These are phyloP conservation scores for Cottus gobio DNA, from an alignment of 2,113 vertebrate genomes.

Conservation along the genomic window DNA sequence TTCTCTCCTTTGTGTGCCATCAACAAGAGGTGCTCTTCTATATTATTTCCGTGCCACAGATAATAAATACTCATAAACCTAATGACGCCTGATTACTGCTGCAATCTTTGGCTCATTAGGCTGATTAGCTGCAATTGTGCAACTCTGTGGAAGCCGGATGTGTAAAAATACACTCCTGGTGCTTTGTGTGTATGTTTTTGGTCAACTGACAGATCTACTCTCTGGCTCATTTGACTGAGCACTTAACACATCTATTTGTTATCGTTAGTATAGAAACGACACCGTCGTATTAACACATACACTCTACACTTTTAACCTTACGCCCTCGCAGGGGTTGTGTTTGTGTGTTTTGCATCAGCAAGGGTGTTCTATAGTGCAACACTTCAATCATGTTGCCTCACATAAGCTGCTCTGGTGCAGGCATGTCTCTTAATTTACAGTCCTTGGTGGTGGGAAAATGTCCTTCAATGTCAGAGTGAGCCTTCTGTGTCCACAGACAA, in stretches of 20 bases:
- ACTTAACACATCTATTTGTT: neutral
- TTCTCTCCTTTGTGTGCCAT: conserved; percentile 79
- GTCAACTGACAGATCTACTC: conserved; percentile 56
- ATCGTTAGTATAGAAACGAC: conserved; percentile 28
- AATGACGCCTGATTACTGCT: conserved; percentile 88
- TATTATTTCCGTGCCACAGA: conserved; percentile 83
- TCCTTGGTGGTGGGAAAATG: conserved; percentile 80
- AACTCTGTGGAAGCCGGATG: conserved; percentile 76
- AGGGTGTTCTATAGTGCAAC: conserved; percentile 59
- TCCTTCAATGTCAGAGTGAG: conserved; percentile 84
- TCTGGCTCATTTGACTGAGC: conserved; percentile 5
- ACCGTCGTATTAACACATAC: conserved; percentile 8
- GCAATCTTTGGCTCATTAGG: conserved; percentile 89
- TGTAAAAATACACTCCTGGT: conserved; percentile 80
- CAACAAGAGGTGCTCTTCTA: conserved; percentile 82
- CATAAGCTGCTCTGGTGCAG: conserved; percentile 60
- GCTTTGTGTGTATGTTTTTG: conserved; percentile 52
- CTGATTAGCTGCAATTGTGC: conserved; percentile 85
- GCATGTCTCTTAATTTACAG: conserved; percentile 78
- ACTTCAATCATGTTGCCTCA: conserved; percentile 60
- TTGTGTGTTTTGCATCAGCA: conserved; percentile 62
- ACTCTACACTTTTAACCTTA: conserved; percentile 45
- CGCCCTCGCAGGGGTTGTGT: conserved; percentile 16
- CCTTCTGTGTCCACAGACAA: conserved; percentile 84
- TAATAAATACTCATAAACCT: conserved; percentile 90